Conservation (phyloP, 1,140 invertebrate species). For the Sycophila sp. region DNA sequence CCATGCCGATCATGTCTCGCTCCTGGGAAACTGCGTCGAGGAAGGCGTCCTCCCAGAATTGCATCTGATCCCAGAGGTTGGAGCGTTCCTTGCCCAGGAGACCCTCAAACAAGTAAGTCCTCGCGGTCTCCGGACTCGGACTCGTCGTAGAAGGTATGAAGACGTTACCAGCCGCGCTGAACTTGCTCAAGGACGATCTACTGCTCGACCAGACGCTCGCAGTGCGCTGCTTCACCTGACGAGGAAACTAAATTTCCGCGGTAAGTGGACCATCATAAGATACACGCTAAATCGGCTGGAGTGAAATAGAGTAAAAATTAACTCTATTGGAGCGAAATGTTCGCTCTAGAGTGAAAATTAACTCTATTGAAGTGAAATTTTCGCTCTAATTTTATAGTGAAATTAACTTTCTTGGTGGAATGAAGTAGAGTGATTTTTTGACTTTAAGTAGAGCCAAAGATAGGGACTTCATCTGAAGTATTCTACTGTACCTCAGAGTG, state of each 20-base stretch:
- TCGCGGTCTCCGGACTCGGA: conserved; percentile 84
- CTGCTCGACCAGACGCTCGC: conserved; percentile 94
- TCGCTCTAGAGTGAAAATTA: too few species aligned
- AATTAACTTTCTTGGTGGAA: too few species aligned
- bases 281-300: too few species aligned
- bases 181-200: conserved; percentile 85
- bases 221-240: conserved; percentile 79
- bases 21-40: conserved; percentile 99
- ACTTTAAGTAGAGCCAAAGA: too few species aligned
- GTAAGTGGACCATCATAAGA: too few species aligned
- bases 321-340: too few species aligned
- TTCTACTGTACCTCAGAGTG: too few species aligned
- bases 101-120: conserved; percentile 92
- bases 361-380: too few species aligned
- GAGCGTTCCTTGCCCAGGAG: conserved; percentile 79
- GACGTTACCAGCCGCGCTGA: conserved; percentile 88
- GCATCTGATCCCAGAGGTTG: conserved; percentile 98
- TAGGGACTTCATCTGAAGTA: too few species aligned
- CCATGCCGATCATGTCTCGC: conserved; percentile 99
- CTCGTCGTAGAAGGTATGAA: conserved; percentile 80
- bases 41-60: conserved; percentile 99
- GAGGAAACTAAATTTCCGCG: conserved; percentile 72
- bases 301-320: too few species aligned
- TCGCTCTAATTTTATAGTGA: too few species aligned
- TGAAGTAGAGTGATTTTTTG: too few species aligned